Base-by-base conservation (phyloP, 2,888 invertebrate genomes). In the Pyralis farinalis region DNA sequence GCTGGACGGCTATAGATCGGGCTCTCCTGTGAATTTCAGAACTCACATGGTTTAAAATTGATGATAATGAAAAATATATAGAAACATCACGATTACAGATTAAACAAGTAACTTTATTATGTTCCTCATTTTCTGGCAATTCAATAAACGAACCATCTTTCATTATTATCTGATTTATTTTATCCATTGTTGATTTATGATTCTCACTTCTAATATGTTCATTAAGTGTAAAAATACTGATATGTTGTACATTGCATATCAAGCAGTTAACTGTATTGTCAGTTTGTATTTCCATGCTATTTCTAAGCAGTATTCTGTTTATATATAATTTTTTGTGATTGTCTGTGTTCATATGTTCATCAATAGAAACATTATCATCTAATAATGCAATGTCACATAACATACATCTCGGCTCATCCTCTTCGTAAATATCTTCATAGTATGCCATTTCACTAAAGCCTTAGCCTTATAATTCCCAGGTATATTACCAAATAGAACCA, bases 1-100 rank as follows among this genome's bases (percentile, higher is more conserved):
- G 72, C 44, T 75, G 76, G 1, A 78, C 54, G 8, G 58, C 64
- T 46, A 75, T 69, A 1, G 71, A 52, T 25, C 63, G 53, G 7
- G 64, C 66, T 51, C 63, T 50, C 44, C 34, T 55, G 37, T 77
- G 76, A 34, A 31, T 58, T 6, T 22, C 7, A 10, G 61, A 56
- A 20, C 29, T 10, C 34, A 67, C 45, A 37, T 77, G 76, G 3
- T 45, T 29, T 35, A 49, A 43, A 1, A 71, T 40, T 4, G 44
- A 39, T 6, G 50, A 40, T 5, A 53, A 35, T 3, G 50, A 55
- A 29, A 67, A 68, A 7, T 49, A 43, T 1, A 69, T 21, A 28
- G n/a, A n/a, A n/a, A n/a, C n/a, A n/a, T 45, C 27, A 10, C 45
- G 38, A 40, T 71, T 51, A 46, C 75, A 76, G 21, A 65, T 53